A percentile compares a stretch with the other conserved stretches of the same genome.
Evolutionary conservation across 2,113 vertebrate genomes (phyloP).

Genomic region (Arvicanthis niloticus): DNA sequence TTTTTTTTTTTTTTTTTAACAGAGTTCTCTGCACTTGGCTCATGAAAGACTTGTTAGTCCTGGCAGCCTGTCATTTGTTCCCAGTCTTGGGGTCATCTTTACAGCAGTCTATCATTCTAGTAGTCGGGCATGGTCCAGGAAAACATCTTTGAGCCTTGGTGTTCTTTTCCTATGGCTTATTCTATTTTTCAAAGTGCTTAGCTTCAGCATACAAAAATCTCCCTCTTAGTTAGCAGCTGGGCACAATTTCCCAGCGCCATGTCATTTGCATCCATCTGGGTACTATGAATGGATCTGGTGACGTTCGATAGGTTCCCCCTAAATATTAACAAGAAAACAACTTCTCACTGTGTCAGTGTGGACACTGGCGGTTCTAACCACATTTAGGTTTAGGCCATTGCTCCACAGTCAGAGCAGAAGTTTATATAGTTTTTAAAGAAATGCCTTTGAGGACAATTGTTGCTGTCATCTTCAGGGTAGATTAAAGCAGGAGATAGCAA

Average conservation of each 20-base stretch:
- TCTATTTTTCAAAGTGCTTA: slow-evolving; percentile 15
- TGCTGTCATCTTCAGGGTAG: slow-evolving; percentile 10
- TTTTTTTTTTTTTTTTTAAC: no score
- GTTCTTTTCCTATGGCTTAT: neutral
- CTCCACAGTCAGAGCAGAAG: neutral
- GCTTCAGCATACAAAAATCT: slow-evolving; percentile 20
- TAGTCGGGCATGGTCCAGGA: neutral
- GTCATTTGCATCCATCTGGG: neutral
- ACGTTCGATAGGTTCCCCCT: slow-evolving; percentile 7
- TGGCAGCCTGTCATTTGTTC: neutral
- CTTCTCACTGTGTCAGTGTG: neutral
- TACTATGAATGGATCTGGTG: neutral
- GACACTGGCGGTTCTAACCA: neutral
- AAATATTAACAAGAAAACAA: slow-evolving; percentile 32
- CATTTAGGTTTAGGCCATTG: neutral
- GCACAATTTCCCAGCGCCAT: neutral
- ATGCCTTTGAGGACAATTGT: neutral
- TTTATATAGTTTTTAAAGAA: neutral
- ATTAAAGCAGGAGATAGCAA: neutral
- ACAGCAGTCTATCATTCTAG: neutral
- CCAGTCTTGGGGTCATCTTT: neutral
- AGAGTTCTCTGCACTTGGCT: neutral
- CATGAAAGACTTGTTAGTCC: neutral
- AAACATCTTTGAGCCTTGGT: neutral
- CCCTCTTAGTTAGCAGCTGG: neutral